A percentile compares a stretch with the other conserved stretches of the same genome.
These are phyloP conservation scores for sheep (Ovis aries) DNA, from an alignment of 2,113 vertebrate species.

Conservation along the genomic window DNA sequence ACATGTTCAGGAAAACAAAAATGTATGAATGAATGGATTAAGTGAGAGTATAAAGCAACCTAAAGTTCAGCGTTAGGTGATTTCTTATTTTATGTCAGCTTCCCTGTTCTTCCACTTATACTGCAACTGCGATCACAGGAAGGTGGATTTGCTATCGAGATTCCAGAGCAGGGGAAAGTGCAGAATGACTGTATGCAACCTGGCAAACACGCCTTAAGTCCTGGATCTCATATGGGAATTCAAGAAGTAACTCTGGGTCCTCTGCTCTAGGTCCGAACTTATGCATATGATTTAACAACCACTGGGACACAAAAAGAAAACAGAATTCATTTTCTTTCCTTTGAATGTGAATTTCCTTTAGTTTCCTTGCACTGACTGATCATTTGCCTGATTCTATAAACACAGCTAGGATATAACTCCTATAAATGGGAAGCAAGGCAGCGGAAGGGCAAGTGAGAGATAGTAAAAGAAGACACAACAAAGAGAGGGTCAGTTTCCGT, in stretches of 20 bases:
- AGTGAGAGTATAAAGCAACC: not conserved
- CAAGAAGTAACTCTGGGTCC: not conserved
- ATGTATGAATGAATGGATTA: not conserved
- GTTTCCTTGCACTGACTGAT: not conserved
- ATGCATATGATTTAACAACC: not conserved
- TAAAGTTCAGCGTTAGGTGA: not conserved
- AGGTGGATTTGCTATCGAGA: not conserved
- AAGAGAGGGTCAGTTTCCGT: not conserved
- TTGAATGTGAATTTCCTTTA: not conserved
- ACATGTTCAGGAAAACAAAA: not conserved
- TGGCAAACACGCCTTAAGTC: not conserved
- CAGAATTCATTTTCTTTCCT: not conserved
- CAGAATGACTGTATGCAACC: not conserved
- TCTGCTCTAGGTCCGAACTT: not conserved
- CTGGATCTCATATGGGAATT: not conserved
- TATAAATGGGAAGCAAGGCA: not conserved
- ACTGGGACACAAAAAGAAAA: not conserved
- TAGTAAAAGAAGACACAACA: not conserved
- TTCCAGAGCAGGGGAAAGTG: not conserved
- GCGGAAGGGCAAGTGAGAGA: not conserved
- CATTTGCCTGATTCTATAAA: not conserved
- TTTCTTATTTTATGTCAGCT: not conserved
- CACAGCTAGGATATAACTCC: not conserved
- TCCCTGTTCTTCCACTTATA: not conserved
- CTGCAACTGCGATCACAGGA: not conserved